Conservation (phyloP, 2,888 invertebrate species). For the Melieria omissa region DNA sequence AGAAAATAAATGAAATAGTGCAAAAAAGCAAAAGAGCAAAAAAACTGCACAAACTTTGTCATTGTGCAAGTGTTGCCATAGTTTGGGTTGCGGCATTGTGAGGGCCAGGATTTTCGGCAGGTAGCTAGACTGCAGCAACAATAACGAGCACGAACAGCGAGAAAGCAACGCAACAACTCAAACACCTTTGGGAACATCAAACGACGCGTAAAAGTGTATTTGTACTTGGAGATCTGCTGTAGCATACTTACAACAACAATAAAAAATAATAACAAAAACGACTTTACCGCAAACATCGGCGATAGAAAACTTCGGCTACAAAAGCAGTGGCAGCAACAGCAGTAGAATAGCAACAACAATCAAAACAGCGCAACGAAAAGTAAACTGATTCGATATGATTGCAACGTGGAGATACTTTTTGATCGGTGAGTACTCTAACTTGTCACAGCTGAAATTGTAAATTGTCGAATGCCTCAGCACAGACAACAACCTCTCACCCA, state of each 20-base stretch:
- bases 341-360: no score
- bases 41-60: not conserved
- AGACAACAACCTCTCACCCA: no score
- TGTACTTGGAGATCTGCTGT: no score
- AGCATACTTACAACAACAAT: not conserved
- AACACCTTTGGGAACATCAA: no score
- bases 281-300: no score
- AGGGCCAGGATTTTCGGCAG: no score
- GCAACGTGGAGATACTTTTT: constrained; percentile 27
- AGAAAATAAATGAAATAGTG: not conserved
- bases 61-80: no score
- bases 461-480: no score
- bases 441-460: not conserved
- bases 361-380: not conserved
- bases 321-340: no score
- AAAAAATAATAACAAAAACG: not conserved
- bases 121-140: not conserved
- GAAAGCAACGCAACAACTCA: no score
- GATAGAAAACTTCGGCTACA: no score
- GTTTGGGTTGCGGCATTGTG: no score
- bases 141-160: not conserved
- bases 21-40: not conserved
- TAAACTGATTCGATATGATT: constrained; percentile 12
- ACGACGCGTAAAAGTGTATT: not conserved
- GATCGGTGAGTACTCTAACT: constrained; percentile 19